Percentiles rank a stretch among this genome's conserved stretches.
These are phyloP conservation scores for Pithys albifrons DNA, from an alignment of 2,113 vertebrate genomes.

Conservation along the genomic window DNA sequence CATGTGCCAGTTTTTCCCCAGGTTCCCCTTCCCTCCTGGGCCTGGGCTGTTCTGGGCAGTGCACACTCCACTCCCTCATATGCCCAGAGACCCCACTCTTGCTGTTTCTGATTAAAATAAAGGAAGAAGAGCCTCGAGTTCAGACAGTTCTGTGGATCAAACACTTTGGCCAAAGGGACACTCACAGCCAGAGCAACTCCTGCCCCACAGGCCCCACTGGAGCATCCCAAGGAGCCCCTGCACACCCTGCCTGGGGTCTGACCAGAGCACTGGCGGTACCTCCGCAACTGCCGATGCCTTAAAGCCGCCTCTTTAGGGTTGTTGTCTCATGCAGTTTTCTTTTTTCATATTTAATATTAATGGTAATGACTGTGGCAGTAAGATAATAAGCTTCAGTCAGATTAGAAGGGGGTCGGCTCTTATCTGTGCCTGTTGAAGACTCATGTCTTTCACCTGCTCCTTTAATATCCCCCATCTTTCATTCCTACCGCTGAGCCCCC, in stretches of 20 bases:
- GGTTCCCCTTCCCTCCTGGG: fast-evolving
- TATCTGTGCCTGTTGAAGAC: constrained; percentile 81
- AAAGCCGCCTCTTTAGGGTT: constrained; percentile 52
- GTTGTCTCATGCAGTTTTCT: constrained; percentile 68
- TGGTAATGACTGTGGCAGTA: constrained; percentile 84
- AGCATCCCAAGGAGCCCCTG: not conserved
- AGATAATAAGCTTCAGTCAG: constrained; percentile 85
- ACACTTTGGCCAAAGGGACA: not conserved
- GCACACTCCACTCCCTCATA: fast-evolving
- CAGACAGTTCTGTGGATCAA: not conserved
- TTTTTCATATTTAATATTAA: constrained; percentile 81
- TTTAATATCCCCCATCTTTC: constrained; percentile 81
- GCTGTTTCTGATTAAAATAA: not conserved
- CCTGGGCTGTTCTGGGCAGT: not conserved
- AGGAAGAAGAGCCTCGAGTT: not conserved
- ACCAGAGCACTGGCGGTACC: not conserved
- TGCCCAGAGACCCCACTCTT: fast-evolving
- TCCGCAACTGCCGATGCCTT: not conserved
- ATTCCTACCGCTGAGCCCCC: constrained; percentile 77
- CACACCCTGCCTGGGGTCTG: not conserved
- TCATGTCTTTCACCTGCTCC: constrained; percentile 85
- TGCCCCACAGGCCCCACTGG: not conserved
- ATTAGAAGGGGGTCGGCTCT: constrained; percentile 82
- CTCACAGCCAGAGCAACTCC: not conserved
- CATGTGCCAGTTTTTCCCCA: not conserved